Evolutionary conservation across 23 tunicate genomes (phyloP).

Genomic region (Diplosoma virens): DNA sequence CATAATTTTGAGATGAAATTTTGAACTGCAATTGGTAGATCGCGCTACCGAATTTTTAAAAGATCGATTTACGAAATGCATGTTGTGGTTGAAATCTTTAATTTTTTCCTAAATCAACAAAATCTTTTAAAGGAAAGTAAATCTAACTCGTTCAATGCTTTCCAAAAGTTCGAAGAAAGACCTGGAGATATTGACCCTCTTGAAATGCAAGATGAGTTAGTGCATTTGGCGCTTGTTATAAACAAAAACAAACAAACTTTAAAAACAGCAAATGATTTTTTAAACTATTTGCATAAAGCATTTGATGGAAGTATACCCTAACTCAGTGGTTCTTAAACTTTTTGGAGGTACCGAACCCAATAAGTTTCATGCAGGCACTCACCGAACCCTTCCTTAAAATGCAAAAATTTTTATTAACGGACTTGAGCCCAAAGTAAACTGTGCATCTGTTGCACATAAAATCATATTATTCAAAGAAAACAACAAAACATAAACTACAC

Average conservation of each 20-base stretch:
- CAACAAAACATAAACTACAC: no score
- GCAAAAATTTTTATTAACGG: no score
- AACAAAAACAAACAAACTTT: background rate
- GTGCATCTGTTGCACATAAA: no score
- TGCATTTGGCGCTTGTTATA: background rate
- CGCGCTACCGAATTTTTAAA: background rate
- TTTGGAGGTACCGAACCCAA: no score
- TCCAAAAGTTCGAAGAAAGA: background rate
- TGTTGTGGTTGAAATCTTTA: background rate
- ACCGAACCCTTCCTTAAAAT: no score
- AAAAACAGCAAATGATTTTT: background rate
- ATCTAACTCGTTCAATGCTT: background rate
- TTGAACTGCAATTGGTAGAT: background rate
- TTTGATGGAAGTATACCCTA: background rate
- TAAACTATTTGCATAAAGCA: background rate
- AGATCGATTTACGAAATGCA: background rate
- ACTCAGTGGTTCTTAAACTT: no score
- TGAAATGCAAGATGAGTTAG: background rate
- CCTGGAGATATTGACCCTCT: background rate
- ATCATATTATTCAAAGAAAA: no score
- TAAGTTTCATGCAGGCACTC: no score
- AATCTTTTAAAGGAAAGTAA: no score
- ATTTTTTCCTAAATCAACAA: background rate
- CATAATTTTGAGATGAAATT: background rate
- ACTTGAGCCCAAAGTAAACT: no score